These are phyloP conservation scores for Hydrotaea cyrtoneurina DNA, from an alignment of 2,888 invertebrate species.

Conservation along the genomic window DNA sequence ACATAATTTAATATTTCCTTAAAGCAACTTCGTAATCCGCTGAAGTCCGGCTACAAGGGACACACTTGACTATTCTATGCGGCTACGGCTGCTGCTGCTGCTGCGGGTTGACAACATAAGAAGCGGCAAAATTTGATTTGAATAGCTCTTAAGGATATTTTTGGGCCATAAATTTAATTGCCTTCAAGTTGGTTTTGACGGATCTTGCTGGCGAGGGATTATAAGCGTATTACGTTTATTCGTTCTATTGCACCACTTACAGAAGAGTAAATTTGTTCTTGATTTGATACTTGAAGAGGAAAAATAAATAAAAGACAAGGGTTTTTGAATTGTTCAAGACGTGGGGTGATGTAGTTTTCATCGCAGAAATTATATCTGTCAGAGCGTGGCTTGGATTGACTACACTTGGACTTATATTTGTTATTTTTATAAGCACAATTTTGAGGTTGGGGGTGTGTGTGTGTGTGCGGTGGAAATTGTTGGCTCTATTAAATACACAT, in stretches of 20 bases:
- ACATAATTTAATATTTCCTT: conserved; percentile 46
- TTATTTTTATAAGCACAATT: no score
- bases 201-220: background rate
- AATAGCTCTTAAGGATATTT: conserved; percentile 1
- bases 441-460: no score
- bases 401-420: no score
- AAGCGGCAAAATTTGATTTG: background rate
- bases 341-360: no score
- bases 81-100: background rate
- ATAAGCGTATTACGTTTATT: background rate
- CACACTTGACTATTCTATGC: background rate
- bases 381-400: no score
- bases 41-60: background rate
- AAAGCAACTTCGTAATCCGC: background rate
- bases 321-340: no score
- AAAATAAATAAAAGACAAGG: no score
- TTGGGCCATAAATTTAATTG: conserved; percentile 3
- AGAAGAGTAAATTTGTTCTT: background rate
- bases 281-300: background rate
- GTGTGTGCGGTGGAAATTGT: no score
- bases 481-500: no score
- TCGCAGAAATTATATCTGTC: no score
- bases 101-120: background rate
- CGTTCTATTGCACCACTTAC: no score
- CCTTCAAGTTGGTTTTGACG: background rate